Evolutionary conservation across 1,140 invertebrate genomes (phyloP), one percentile per base, ranked within the genome.

Genomic region (Heliconius melpomene): DNA sequence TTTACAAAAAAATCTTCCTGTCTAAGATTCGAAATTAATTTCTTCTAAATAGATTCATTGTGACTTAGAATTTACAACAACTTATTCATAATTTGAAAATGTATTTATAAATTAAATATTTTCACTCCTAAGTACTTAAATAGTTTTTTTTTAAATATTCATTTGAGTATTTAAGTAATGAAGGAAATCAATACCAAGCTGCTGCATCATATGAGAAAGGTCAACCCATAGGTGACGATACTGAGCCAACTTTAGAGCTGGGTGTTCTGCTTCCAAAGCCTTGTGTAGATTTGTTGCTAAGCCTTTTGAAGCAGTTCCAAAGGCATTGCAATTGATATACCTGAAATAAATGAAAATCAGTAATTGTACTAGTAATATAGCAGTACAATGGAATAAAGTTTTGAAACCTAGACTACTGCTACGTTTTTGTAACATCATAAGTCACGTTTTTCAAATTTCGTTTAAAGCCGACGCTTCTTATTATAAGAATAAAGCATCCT

Each of bases 161-260:
- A 16, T 52, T 52, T 52, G 18, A 52, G 7, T 52, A 52, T 52
- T 52, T 52, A 52, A 52, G 7, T 20, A 52, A 52, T 0, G 2
- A 7, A 52, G 2, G 6, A 29, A 29, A 26, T 23, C 9, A 66
- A 23, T 86, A 95, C 96, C 96, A 72, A 97, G 87, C 84, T 97
- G 96, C 87, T 97, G 96, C 96, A 96, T 97, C 96, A 96, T 96
- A 85, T 97, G 96, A 20, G 96, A 96, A 13, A 97, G 87, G 86
- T 97, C 96, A 1, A 96, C 96, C 96, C 96, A 97, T 54, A 97
- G 87, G 87, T 96, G 95, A 13, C 96, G 93, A 86, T 96, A 96
- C 81, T 96, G 96, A 0, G 95, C 96, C 29, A 97, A 88, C 82
- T 95, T 95, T 70, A 95, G 88, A 18, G 96, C 95, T 1, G 96